phyloP scores from a whole-genome alignment of 2,113 vertebrate species.

The Solenodon paradoxus region DNA sequence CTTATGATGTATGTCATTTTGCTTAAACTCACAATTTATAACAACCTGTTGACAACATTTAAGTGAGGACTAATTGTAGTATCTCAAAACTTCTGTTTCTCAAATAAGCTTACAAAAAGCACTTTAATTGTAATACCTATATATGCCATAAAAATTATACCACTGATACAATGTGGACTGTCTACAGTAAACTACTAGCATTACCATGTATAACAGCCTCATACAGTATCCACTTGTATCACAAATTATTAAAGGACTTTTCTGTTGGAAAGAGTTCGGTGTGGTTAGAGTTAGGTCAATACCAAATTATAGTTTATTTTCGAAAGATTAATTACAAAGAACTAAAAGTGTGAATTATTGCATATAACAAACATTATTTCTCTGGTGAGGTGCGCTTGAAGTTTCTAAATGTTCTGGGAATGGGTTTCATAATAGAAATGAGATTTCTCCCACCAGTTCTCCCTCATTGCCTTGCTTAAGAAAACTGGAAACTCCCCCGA shows the following conservation, averaged over 20 bases:
- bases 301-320: conserved; percentile 10
- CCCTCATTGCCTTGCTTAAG: background rate
- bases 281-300: background rate
- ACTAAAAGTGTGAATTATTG: background rate
- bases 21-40: no score
- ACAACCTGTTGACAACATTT: no score
- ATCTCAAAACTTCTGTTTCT: background rate
- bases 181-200: background rate
- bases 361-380: background rate
- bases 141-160: conserved; percentile 7
- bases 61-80: no score
- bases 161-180: background rate
- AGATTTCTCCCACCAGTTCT: background rate
- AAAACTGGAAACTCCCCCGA: background rate
- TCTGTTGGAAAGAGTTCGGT: background rate
- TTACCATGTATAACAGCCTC: background rate
- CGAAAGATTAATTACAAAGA: background rate
- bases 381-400: background rate
- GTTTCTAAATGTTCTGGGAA: background rate
- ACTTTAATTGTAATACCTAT: background rate
- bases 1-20: no score
- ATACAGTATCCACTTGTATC: background rate
- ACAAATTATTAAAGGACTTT: background rate
- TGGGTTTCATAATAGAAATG: background rate
- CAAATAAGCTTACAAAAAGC: background rate